Conservation (phyloP, 2,113 vertebrate species). For the Donacobius atricapilla region DNA sequence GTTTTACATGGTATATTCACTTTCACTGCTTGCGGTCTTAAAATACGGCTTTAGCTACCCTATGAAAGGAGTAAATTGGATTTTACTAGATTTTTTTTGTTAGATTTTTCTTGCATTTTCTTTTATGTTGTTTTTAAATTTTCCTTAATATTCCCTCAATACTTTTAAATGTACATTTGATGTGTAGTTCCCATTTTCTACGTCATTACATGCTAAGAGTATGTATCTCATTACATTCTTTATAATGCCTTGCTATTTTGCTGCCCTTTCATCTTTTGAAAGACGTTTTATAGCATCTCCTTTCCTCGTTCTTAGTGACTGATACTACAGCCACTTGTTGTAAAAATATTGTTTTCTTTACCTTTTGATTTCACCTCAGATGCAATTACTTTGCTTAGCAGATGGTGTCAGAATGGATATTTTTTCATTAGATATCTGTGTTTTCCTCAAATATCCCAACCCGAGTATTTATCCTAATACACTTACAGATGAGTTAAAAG, state of each 20-base stretch:
- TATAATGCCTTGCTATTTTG: not conserved
- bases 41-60: not conserved
- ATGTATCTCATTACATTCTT: too few relatives aligned
- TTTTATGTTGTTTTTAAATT: not conserved
- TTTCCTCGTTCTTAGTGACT: not conserved
- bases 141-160: not conserved
- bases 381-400: not conserved
- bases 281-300: not conserved
- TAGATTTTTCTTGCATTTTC: fast-evolving
- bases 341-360: not conserved
- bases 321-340: not conserved
- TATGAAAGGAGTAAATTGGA: not conserved
- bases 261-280: not conserved
- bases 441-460: not conserved
- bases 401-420: not conserved
- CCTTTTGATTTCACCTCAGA: not conserved
- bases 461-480: not conserved
- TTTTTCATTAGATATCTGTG: not conserved
- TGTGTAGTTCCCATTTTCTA: not conserved
- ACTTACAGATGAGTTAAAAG: not conserved
- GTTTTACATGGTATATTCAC: not conserved
- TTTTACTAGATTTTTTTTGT: not conserved
- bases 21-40: not conserved
- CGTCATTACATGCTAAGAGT: not conserved
- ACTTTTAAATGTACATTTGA: not conserved